phyloP scores from a whole-genome alignment of 2,888 invertebrate genomes.

The Heteropelma amictum region DNA sequence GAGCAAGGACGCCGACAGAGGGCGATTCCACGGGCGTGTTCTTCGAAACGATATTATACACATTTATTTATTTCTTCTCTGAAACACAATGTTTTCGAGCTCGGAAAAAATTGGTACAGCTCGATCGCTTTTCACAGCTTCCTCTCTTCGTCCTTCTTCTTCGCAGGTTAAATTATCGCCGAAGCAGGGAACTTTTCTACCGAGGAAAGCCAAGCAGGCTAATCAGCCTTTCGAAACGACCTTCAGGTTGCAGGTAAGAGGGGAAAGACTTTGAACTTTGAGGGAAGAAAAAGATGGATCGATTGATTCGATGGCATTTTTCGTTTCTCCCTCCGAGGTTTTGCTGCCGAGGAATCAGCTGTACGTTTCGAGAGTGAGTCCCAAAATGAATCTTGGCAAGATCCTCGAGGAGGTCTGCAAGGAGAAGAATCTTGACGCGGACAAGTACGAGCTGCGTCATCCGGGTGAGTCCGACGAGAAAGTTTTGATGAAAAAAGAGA shows the following conservation, averaged over 20 bases:
- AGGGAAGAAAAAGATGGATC: too few species aligned
- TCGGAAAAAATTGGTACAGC: neutral
- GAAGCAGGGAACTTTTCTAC: conserved; percentile 72
- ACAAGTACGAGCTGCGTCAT: conserved; percentile 87
- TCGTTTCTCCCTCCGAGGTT: conserved; percentile 79
- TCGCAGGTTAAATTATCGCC: conserved; percentile 74
- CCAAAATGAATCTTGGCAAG: conserved; percentile 84
- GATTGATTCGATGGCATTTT: neutral
- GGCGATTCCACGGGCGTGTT: conserved; percentile 25
- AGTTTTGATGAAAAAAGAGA: too few species aligned
- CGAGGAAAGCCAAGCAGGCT: conserved; percentile 70
- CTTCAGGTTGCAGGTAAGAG: conserved; percentile 79
- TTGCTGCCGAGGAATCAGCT: conserved; percentile 89
- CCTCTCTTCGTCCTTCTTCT: neutral
- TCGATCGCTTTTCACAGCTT: neutral
- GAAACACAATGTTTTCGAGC: conserved; percentile 17
- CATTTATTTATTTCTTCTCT: conserved; percentile 4
- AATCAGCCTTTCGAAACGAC: conserved; percentile 83
- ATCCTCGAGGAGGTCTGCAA: conserved; percentile 86
- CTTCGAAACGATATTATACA: conserved; percentile 36
- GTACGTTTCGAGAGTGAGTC: conserved; percentile 87
- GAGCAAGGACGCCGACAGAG: conserved; percentile 25
- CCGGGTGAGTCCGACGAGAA: conserved; percentile 81
- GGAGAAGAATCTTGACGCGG: conserved; percentile 86
- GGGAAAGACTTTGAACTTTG: too few species aligned